Base-by-base conservation (phyloP, 2,797 vertebrate genomes). In the Anguilla marmorata region DNA sequence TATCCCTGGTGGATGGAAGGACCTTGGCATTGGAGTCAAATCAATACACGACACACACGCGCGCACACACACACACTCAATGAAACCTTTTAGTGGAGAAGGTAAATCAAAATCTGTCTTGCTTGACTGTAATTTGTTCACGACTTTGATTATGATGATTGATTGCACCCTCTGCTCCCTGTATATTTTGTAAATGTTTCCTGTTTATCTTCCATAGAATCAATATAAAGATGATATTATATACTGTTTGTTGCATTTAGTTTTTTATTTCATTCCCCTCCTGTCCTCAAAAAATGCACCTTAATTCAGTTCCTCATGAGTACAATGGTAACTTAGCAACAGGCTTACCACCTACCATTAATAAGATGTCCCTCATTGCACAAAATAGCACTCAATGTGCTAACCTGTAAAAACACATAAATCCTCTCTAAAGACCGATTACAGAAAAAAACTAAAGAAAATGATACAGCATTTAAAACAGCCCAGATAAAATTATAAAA, bases 181-280 rank as follows among this genome's bases (percentile, higher is more conserved):
- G 94, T 94, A 95, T 95, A 96, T 95, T 96, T 95, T 96, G 94
- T 95, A 95, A 94, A 96, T 95, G 93, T 94, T 93, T 92, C 92
- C 93, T 93, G 93, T 93, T 92, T 89, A 91, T 92, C 89, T 89
- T 89, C 91, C 90, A 94, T 94, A 95, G 93, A 95, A 92, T 88
- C 89, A 93, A 94, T 95, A 96, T 96, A 95, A 96, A 85, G 95
- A 96, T 91, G 88, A 94, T 45, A 87, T 93, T 92, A 89, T 93
- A 92, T 90, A 93, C 79, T 85, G 87, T 90, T 87, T 87, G 50
- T 74, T 90, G 90, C 89, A 21, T 92, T 88, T 45, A 89, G n/a
- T 80, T 90, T 90, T 91, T 60, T 72, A 19, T 56, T 58, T n/a
- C 27, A 6, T 80, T 33, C 63, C 27, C 85, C 54, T 54, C 54